These are phyloP conservation scores for Antechinus flavipes DNA, from an alignment of 2,113 vertebrate genomes.

Conservation along the genomic window DNA sequence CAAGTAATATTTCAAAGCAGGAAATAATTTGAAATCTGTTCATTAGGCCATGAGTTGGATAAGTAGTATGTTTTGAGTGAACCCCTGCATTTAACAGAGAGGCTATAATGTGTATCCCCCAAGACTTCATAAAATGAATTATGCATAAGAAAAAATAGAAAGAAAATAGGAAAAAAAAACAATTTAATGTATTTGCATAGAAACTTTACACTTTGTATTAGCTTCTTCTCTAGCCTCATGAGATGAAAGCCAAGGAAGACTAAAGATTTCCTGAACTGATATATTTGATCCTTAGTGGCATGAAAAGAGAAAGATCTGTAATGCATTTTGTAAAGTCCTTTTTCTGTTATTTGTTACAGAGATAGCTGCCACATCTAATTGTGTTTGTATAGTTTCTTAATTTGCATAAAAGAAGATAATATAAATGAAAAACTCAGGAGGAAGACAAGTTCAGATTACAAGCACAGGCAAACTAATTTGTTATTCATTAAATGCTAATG, in stretches of 20 bases:
- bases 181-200: conserved; percentile 50
- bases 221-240: conserved; percentile 37
- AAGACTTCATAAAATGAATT: conserved; percentile 41
- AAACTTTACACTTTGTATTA: conserved; percentile 55
- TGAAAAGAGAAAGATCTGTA: conserved; percentile 67
- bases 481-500: conserved; percentile 88
- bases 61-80: not conserved
- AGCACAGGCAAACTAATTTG: conserved; percentile 82
- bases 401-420: conserved; percentile 85
- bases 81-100: conserved; percentile 41
- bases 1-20: conserved; percentile 38
- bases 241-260: conserved; percentile 61
- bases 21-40: not conserved
- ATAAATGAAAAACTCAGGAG: conserved; percentile 83
- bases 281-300: conserved; percentile 18
- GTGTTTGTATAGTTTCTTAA: conserved; percentile 82
- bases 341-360: conserved; percentile 75
- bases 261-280: conserved; percentile 69
- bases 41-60: not conserved
- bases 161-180: not conserved
- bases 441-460: conserved; percentile 83
- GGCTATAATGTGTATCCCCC: not conserved
- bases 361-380: conserved; percentile 82
- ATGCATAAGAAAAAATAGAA: conserved; percentile 6
- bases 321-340: conserved; percentile 77